Conservation (phyloP, 2,797 vertebrate genomes). For the Phoeniculus purpureus region DNA sequence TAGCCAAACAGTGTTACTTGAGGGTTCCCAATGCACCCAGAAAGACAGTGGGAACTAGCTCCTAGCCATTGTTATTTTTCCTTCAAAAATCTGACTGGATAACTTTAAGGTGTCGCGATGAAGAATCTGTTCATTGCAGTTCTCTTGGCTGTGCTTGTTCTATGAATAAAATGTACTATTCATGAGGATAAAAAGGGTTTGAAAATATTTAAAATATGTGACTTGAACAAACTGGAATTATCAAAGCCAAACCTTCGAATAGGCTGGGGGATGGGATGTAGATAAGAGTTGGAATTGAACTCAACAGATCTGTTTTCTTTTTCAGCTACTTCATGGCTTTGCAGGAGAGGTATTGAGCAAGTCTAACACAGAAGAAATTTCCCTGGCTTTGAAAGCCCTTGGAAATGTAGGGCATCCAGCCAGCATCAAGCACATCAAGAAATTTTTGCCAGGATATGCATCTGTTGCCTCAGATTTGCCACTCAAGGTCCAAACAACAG, state of each 20-base stretch:
- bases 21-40: background rate
- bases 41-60: background rate
- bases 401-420: conserved; percentile 71
- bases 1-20: background rate
- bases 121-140: background rate
- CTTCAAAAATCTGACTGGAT: background rate
- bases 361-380: conserved; percentile 57
- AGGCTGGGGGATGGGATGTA: background rate
- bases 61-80: background rate
- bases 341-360: conserved; percentile 61
- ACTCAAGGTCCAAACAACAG: conserved; percentile 15
- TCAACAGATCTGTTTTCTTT: conserved; percentile 20
- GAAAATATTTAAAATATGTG: conserved; percentile 48
- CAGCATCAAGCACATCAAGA: conserved; percentile 72
- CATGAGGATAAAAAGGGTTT: conserved; percentile 23
- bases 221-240: conserved; percentile 33
- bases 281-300: conserved; percentile 31
- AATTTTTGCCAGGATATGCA: conserved; percentile 67
- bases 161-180: conserved; percentile 64
- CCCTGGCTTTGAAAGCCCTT: conserved; percentile 70
- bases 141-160: background rate
- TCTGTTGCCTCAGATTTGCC: conserved; percentile 35
- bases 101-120: background rate
- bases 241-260: conserved; percentile 2
- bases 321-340: conserved; percentile 70